Percentiles rank a stretch among this genome's conserved stretches.
phyloP scores from a whole-genome alignment of 2,113 vertebrate genomes.

The Lutjanus erythropterus region DNA sequence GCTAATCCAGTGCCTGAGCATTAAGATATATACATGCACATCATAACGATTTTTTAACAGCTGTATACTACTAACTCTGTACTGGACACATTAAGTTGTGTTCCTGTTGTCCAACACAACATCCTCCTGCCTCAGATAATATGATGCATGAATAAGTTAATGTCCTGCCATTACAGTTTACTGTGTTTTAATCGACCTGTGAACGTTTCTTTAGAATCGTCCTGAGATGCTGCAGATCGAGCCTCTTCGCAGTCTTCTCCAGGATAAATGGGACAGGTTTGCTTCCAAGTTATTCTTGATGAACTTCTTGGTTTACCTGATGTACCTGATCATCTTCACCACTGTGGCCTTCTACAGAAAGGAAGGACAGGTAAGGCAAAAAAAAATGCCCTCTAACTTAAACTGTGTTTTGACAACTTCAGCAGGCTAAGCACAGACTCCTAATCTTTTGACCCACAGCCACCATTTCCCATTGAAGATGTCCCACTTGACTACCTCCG shows the following conservation, averaged over 20 bases:
- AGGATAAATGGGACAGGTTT: constrained; percentile 88
- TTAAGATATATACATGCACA: too few relatives aligned
- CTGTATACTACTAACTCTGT: too few relatives aligned
- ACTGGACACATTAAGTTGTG: too few relatives aligned
- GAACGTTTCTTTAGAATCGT: constrained; percentile 80
- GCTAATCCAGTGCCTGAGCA: too few relatives aligned
- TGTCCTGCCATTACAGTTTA: too few relatives aligned
- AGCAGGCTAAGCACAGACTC: background rate
- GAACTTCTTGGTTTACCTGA: constrained; percentile 86
- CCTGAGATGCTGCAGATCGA: constrained; percentile 91
- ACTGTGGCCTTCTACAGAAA: constrained; percentile 83
- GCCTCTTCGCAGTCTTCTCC: constrained; percentile 87
- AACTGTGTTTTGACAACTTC: background rate
- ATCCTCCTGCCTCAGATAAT: too few relatives aligned
- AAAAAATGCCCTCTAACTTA: background rate
- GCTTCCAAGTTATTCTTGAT: constrained; percentile 86
- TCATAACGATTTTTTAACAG: too few relatives aligned
- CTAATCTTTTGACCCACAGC: constrained; percentile 74
- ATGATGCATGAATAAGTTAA: too few relatives aligned
- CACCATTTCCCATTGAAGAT: constrained; percentile 82
- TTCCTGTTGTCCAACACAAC: too few relatives aligned
- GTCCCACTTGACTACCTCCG: constrained; percentile 81
- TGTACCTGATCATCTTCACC: constrained; percentile 88
- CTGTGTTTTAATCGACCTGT: background rate
- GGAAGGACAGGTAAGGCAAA: constrained; percentile 79